Evolutionary conservation across 2,113 vertebrate genomes (phyloP).

Genomic region (Scolopax mira): DNA sequence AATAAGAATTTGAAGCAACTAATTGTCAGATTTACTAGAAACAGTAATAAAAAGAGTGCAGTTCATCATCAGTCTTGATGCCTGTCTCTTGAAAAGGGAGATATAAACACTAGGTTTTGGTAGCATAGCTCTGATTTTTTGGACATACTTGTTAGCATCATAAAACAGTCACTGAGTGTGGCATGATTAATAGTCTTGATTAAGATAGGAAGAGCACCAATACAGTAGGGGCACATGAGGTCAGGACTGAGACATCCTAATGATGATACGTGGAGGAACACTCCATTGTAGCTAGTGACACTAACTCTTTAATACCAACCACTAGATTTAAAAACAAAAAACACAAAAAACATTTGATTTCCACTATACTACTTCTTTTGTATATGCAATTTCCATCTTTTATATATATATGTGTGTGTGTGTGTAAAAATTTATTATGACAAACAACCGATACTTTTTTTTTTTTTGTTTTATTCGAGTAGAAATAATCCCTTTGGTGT

Average conservation of each 20-base stretch:
- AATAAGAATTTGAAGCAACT: background rate
- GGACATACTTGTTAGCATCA: background rate
- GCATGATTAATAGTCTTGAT: background rate
- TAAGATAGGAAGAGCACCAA: slow-evolving; percentile 5
- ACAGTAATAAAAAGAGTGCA: background rate
- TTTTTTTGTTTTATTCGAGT: background rate
- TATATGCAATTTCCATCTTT: background rate
- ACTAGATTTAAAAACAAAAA: background rate
- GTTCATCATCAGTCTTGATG: background rate
- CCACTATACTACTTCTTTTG: background rate
- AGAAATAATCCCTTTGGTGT: background rate
- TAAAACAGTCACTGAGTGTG: background rate
- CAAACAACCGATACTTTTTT: background rate
- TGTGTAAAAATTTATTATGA: background rate
- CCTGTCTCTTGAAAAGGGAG: background rate
- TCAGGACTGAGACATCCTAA: slow-evolving; percentile 5
- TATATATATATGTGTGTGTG: too few species aligned
- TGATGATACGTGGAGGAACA: background rate
- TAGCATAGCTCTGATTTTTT: background rate
- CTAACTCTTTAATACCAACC: background rate
- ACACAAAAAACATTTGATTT: background rate
- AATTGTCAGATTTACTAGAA: background rate
- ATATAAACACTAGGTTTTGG: background rate
- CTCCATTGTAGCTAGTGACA: background rate
- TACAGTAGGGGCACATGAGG: slow-evolving; percentile 19